Conservation (phyloP, 2,113 vertebrate species). For the Pipa parva region DNA sequence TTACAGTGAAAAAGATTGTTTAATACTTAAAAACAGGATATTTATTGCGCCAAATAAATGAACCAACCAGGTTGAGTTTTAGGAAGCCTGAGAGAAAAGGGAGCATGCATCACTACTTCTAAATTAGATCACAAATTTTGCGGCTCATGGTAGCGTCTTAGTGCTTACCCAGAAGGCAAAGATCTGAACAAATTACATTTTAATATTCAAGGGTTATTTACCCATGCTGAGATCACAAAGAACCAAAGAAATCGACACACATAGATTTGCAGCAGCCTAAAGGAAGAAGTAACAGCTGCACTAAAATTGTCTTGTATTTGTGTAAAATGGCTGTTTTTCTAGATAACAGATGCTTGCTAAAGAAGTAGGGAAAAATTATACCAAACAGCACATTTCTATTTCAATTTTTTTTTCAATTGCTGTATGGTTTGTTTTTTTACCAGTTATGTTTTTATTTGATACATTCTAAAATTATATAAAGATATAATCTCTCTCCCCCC, state of each 20-base stretch:
- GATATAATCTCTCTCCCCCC: too few relatives aligned
- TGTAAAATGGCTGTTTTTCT: slow-evolving; percentile 7
- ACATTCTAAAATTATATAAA: too few relatives aligned
- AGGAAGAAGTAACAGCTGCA: not conserved
- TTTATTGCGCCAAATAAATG: slow-evolving; percentile 41
- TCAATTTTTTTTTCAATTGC: too few relatives aligned
- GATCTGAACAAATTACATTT: slow-evolving; percentile 65
- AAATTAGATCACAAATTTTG: slow-evolving; percentile 78
- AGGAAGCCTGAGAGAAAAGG: slow-evolving; percentile 54
- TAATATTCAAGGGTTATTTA: slow-evolving; percentile 55
- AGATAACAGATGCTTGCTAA: slow-evolving; percentile 11
- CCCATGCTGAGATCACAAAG: slow-evolving; percentile 45
- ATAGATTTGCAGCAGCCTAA: slow-evolving; percentile 33
- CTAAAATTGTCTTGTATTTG: slow-evolving; percentile 10
- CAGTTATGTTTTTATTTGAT: too few relatives aligned
- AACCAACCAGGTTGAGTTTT: slow-evolving; percentile 49
- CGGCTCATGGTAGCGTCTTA: slow-evolving; percentile 66
- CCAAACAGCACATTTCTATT: too few relatives aligned
- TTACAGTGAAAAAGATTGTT: slow-evolving; percentile 26
- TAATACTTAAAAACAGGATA: slow-evolving; percentile 37
- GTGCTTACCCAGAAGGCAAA: slow-evolving; percentile 62
- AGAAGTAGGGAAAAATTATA: not conserved
- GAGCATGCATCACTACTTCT: slow-evolving; percentile 63
- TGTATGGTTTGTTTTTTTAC: too few relatives aligned
- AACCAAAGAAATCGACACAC: slow-evolving; percentile 10